phyloP scores from a whole-genome alignment of 23 tunicate species.

The Styela clava region DNA sequence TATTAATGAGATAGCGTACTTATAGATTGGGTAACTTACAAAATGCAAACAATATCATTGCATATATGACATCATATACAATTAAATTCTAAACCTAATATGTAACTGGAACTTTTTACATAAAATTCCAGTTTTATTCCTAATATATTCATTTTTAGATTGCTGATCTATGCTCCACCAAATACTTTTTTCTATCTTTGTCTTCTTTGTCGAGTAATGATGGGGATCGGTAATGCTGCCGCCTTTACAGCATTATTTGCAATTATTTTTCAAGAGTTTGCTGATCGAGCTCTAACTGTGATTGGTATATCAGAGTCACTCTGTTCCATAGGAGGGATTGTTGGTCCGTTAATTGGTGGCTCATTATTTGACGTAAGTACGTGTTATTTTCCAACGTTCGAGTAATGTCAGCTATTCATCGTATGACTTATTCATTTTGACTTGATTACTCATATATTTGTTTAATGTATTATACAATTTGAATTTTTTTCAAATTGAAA shows the following conservation, averaged over 20 bases:
- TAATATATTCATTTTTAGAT: neutral
- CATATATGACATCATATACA: no score
- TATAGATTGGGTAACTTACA: no score
- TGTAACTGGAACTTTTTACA: no score
- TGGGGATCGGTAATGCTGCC: constrained; percentile 77
- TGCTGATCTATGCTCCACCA: constrained; percentile 4
- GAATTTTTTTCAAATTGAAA: no score
- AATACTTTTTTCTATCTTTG: constrained; percentile 44
- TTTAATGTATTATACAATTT: no score
- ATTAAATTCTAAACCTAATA: no score
- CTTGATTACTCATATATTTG: no score
- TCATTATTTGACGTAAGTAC: constrained; percentile 70
- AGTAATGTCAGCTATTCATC: neutral
- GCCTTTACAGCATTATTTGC: constrained; percentile 94
- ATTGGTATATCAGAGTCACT: constrained; percentile 69
- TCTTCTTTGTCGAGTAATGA: constrained; percentile 45
- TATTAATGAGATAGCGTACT: no score
- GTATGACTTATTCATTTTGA: no score
- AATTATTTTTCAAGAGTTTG: constrained; percentile 75
- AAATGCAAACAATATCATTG: no score
- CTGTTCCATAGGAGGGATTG: constrained; percentile 82
- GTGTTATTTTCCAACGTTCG: no score
- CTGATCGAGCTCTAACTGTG: constrained; percentile 74
- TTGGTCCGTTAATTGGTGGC: constrained; percentile 83
- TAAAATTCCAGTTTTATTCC: no score